Percentiles rank a stretch among this genome's conserved stretches.
Conservation (phyloP, 2,888 invertebrate species). For the Tipula lateralis region DNA sequence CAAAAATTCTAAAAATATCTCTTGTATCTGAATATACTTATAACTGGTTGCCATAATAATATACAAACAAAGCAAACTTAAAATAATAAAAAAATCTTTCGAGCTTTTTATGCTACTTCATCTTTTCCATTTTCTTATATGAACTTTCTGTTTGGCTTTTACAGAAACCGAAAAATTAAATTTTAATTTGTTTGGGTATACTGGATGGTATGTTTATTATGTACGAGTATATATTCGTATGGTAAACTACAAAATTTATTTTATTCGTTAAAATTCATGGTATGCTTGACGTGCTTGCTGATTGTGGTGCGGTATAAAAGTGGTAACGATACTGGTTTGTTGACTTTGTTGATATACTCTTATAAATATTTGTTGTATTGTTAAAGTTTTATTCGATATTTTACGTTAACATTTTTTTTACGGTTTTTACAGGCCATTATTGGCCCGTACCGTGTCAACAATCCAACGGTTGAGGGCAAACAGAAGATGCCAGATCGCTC, state of each 20-base stretch:
- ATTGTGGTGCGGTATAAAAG: neutral
- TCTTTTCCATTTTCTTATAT: neutral
- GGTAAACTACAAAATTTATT: neutral
- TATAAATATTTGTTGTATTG: neutral
- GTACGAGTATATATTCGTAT: neutral
- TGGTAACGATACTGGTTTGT: neutral
- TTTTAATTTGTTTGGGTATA: neutral
- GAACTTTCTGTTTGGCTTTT: neutral
- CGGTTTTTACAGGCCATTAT: too few relatives aligned
- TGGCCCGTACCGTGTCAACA: too few relatives aligned
- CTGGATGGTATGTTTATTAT: neutral
- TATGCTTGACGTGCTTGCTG: neutral
- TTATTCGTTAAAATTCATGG: neutral
- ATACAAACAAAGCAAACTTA: neutral
- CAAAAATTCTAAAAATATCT: neutral
- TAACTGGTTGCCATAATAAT: neutral
- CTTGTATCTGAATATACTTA: neutral
- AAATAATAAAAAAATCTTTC: neutral
- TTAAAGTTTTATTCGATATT: too few relatives aligned
- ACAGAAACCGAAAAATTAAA: neutral
- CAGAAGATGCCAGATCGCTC: too few relatives aligned
- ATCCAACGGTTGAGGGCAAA: too few relatives aligned
- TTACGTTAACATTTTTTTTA: too few relatives aligned
- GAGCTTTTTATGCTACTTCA: neutral
- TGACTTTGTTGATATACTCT: too few relatives aligned